Evolutionary conservation across 2,113 vertebrate species (phyloP), one percentile per base, ranked within the genome.

Genomic region (Chlamydotis undulata): DNA sequence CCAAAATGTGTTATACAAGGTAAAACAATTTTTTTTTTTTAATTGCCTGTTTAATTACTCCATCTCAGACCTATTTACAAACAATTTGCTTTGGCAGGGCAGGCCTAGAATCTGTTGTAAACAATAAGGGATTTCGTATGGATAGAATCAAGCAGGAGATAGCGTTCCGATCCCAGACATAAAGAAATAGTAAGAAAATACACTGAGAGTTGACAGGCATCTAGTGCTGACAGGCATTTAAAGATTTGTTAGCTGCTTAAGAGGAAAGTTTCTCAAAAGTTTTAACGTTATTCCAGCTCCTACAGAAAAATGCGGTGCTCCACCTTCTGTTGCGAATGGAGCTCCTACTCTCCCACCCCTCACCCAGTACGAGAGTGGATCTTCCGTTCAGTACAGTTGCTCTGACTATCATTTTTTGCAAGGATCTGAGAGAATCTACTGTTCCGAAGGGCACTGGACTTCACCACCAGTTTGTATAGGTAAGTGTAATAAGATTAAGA

Each of bases 1-100:
- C 98, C 98, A 1, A 47, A 91, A 17, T 98, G 98, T 45, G 15
- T 96, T 61, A 82, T 52, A 64, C 97, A 95, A 98, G 98, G 98
- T 98, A 97, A 97, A 79, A 11, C 4, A 49, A 9, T 43, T 41
- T 14, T 14, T 41, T 41, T 87, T 83, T 64, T 39, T 17, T 29
- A 39, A 64, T 23, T 80, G 12, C 2, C 3, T 85, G 60, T 82
- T 63, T 21, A 70, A 25, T 82, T 69, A 41, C 61, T 61, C 59
- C 17, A 0, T 55, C 19, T 53, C 41, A 64, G 24, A 28, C 5
- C 11, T 63, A n/a, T 71, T 79, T 55, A 53, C 45, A 91, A 93
- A 77, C 5, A 12, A 37, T 14, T 73, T 75, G 4, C 11, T 94
- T 75, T 70, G 49, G 5, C 17, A 57, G 6, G 31, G 17, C 6